Conservation (phyloP, 2,113 vertebrate species). For the Chlorocebus sabaeus region DNA sequence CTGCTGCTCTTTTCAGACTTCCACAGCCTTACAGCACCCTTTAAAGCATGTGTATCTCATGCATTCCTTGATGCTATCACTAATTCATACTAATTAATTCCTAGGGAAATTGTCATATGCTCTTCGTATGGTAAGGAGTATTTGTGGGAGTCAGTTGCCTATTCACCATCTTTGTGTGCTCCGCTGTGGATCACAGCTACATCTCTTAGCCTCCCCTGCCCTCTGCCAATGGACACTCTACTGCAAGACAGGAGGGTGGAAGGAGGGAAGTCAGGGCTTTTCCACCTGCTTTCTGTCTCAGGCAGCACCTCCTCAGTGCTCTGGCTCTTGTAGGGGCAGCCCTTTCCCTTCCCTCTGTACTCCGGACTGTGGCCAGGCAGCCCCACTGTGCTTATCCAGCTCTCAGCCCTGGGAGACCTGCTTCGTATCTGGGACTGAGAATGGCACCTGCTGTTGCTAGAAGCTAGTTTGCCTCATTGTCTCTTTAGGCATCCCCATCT, state of each 20-base stretch:
- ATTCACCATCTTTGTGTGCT: accelerated
- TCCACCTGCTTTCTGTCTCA: accelerated
- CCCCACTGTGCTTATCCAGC: accelerated
- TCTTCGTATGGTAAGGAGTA: too few species aligned
- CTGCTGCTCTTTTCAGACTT: accelerated
- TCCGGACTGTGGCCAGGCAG: not conserved
- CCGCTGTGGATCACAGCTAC: not conserved
- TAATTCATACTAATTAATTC: too few species aligned
- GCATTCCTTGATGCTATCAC: too few species aligned
- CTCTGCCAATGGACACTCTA: not conserved
- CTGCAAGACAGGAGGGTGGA: not conserved
- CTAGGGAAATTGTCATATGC: accelerated
- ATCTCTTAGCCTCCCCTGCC: not conserved
- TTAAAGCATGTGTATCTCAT: accelerated
- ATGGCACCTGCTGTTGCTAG: not conserved
- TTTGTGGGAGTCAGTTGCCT: too few species aligned
- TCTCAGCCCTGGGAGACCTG: not conserved
- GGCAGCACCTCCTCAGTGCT: too few species aligned
- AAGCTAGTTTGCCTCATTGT: accelerated
- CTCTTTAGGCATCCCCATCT: not conserved
- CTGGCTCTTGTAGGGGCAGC: not conserved
- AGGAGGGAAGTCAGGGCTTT: not conserved
- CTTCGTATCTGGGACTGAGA: accelerated
- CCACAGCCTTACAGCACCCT: too few species aligned
- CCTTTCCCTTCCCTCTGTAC: not conserved